phyloP scores from a whole-genome alignment of 2,888 invertebrate species.

The Liposcelis brunnea region DNA sequence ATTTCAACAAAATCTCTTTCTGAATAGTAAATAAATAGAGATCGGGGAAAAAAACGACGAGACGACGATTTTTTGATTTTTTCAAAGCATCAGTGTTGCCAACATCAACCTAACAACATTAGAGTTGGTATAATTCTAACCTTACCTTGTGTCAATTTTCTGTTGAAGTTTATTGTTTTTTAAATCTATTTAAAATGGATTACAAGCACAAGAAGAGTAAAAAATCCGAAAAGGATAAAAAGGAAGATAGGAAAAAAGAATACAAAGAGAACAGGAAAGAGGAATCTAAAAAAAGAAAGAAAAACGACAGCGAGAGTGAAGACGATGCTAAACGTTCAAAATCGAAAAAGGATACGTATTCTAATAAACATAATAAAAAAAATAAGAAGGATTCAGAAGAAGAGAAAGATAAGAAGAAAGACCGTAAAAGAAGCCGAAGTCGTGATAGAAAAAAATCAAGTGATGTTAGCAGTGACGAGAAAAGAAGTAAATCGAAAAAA shows the following conservation, averaged over 20 bases:
- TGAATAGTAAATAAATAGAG: too few relatives aligned
- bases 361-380: conserved; percentile 1
- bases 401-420: background rate
- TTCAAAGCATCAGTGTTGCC: too few relatives aligned
- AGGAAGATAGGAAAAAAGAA: conserved; percentile 4
- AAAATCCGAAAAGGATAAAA: conserved; percentile 7
- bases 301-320: conserved; percentile 14
- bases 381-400: background rate
- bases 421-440: conserved; percentile 7
- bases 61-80: too few relatives aligned
- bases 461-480: conserved; percentile 8
- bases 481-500: conserved; percentile 13
- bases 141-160: too few relatives aligned
- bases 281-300: conserved; percentile 8
- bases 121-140: too few relatives aligned
- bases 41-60: too few relatives aligned
- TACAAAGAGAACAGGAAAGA: too few relatives aligned
- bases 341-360: background rate
- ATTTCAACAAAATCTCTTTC: too few relatives aligned
- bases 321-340: conserved; percentile 8
- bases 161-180: background rate
- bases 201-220: conserved; percentile 3
- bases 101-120: too few relatives aligned
- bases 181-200: conserved; percentile 9
- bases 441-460: conserved; percentile 9